Evolutionary conservation across 1,140 invertebrate genomes (phyloP), one percentile per base, ranked within the genome.

Genomic region (Euwallacea similis): DNA sequence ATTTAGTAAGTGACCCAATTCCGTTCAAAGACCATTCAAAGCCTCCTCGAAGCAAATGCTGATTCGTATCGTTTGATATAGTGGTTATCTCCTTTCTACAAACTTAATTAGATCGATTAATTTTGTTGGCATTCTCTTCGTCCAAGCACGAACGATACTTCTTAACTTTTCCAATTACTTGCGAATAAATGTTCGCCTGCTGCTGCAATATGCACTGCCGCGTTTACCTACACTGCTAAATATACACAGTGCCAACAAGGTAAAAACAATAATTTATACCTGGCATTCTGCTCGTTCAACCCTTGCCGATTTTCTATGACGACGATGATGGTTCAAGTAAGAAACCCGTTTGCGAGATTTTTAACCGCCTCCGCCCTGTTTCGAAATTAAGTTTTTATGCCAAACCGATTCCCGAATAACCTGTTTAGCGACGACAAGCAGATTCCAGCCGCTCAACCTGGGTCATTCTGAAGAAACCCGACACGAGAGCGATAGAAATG

Each of bases 281-380:
- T 56, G 54, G 54, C 16, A 56, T 21, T 8, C 54, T 21, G 11
- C 16, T 56, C 16, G 16, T 9, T 11, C 16, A n/a, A 56, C 54
- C 54, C 54, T 21, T 50, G 46, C 46, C 13, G 61, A 63, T 63
- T 47, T 63, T 46, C 61, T 43, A 63, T 44, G 61, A 63, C 46
- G 61, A 63, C 15, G 15, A 63, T 46, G 61, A 63, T 63, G 61
- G 61, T 63, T 63, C 61, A 46, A 63, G 42, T 46, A 63, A 63
- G 61, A 63, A 63, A 63, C 61, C 46, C 61, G 61, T 63, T 63
- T 63, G 43, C n/a, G 13, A 75, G 74, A 75, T 77, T 79, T 76
- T 76, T 76, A 79, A 78, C 78, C 79, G 77, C 79, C 79, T 80
- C 79, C 79, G 78, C 79, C 79, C 78, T 77, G 75, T 67, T 80